Evolutionary conservation across 2,797 vertebrate genomes (phyloP).

Genomic region (Brotogeris chrysoptera): DNA sequence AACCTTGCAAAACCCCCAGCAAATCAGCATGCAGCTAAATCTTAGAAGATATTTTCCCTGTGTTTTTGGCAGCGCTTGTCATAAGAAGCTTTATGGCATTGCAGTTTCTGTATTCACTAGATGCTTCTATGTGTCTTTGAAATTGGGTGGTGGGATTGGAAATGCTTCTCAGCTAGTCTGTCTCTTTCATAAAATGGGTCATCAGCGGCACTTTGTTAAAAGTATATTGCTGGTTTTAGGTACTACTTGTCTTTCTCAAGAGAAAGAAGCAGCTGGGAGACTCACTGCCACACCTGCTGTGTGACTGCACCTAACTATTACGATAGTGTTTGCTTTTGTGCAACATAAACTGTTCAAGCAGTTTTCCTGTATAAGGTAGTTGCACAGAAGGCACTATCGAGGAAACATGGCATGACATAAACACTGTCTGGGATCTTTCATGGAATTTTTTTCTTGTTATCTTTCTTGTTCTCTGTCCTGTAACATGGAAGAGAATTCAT

Average conservation of each 20-base stretch:
- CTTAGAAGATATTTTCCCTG: neutral
- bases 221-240: neutral
- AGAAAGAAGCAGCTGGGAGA: neutral
- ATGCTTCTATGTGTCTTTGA: neutral
- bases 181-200: slow-evolving; percentile 5
- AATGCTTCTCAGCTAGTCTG: neutral
- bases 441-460: neutral
- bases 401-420: neutral
- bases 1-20: rapidly evolving
- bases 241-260: neutral
- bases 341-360: neutral
- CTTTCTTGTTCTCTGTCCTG: neutral
- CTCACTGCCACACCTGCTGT: neutral
- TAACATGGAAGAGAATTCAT: neutral
- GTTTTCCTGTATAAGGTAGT: neutral
- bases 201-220: neutral
- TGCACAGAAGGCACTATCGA: neutral
- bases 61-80: neutral
- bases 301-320: neutral
- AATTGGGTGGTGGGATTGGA: neutral
- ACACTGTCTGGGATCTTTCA: neutral
- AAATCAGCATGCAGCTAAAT: neutral
- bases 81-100: neutral
- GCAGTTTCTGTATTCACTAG: neutral
- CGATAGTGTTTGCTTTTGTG: neutral